Evolutionary conservation across 2,888 invertebrate genomes (phyloP), one percentile per base, ranked within the genome.

Genomic region (Troides aeacus): DNA sequence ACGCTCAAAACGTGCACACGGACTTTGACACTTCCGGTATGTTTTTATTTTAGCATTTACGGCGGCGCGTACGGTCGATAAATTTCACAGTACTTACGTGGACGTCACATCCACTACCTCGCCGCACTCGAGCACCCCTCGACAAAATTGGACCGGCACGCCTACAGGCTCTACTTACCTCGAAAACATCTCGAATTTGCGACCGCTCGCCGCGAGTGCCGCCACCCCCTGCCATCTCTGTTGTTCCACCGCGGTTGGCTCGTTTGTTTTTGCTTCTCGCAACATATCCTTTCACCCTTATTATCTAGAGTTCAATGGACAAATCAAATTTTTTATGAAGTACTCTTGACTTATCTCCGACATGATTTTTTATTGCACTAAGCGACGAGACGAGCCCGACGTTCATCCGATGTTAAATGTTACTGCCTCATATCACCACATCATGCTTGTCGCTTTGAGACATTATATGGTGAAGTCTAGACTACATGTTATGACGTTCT

Each of bases 1-100:
- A 72, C 75, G 73, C 74, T 75, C 70, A 71, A 72, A 71, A 72
- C 46, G 46, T 46, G 15, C 46, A 76, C 80, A 82, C 81, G 80
- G 77, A 82, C 77, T 87, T 84, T 84, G 86, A 85, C 87, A 85
- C 85, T 86, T 70, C 74, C 75, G 79, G 81, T 81, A 79, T 86
- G 83, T 85, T 86, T 87, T 87, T 86, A 84, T 86, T 86, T 85
- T 79, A 78, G 81, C 83, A 77, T 78, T 78, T 74, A 75, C 77
- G 82, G 77, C 81, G 77, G 81, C 84, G 84, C 87, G 86, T 84
- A 81, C 82, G 87, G 79, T 87, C 88, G 83, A 89, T 89, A 89
- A 89, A 89, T 89, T 87, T 85, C 81, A 81, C 80, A 82, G 87
- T 87, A 82, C 88, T 89, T 84, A 84, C 78, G 82, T 81, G 83